Evolutionary conservation across 2,797 vertebrate genomes (phyloP), one percentile per base, ranked within the genome.

Genomic region (Sphenopsis melanotis): DNA sequence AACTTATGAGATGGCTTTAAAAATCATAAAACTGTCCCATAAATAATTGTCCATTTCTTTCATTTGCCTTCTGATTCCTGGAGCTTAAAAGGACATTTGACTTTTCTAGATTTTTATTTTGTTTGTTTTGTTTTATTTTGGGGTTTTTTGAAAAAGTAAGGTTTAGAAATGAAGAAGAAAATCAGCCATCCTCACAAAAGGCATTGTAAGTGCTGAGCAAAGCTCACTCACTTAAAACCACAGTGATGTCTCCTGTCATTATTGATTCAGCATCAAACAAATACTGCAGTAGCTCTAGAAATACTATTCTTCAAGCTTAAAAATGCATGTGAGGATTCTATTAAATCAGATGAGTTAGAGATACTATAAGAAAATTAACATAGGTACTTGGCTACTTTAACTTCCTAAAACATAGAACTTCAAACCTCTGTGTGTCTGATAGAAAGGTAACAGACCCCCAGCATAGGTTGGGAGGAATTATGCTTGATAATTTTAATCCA

Each of bases 101-200:
- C 2, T 42, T 61, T 24, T 53, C 27, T 44, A 11, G 1, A 2
- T 9, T 80, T 39, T 68, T 39, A 19, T 5, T 68, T 56, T 15
- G 11, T 4, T 66, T 27, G 4, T 4, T 55, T 66, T 37, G 17
- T 1, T 55, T 65, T 37, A 11, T 9, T 8, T 64, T 42, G 22
- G 13, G 29, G 1, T 7, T 64, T 42, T 57, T 9, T 32, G 4
- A n/a, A 47, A 56, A 66, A 46, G 26, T 46, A 34, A 65, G 6
- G 9, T 60, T 87, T 93, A 46, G 30, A 70, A 83, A 60, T 37
- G 8, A 30, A 87, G 74, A 63, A 79, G 71, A 57, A 94, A 91
- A 96, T 89, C 49, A 79, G 12, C 42, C 41, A 27, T 23, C 6
- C 5, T 39, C 26, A 89, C 42, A 80, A 87, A 85, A 91, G 50